phyloP scores from a whole-genome alignment of 2,113 vertebrate genomes.

The Burhinus oedicnemus region DNA sequence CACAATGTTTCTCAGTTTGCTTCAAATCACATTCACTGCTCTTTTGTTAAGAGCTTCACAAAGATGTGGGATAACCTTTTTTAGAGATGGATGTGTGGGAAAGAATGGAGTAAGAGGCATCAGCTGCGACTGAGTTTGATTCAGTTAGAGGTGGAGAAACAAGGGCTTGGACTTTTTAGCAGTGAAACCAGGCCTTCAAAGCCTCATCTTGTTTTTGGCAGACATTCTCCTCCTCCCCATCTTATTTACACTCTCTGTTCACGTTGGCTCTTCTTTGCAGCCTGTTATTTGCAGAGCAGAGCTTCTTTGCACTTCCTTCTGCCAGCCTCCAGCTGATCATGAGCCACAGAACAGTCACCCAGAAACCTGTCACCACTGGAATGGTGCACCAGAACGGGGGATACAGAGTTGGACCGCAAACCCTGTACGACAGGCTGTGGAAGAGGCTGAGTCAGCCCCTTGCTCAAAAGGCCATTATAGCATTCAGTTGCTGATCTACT shows the following conservation, averaged over 20 bases:
- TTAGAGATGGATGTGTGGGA: slow-evolving; percentile 6
- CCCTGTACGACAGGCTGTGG: slow-evolving; percentile 19
- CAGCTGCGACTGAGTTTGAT: slow-evolving; percentile 24
- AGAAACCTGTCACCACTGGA: slow-evolving; percentile 72
- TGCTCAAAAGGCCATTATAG: slow-evolving; percentile 62
- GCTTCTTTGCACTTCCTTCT: slow-evolving; percentile 65
- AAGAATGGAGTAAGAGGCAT: slow-evolving; percentile 3
- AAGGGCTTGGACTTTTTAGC: slow-evolving; percentile 41
- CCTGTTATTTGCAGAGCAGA: slow-evolving; percentile 64
- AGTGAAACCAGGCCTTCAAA: slow-evolving; percentile 48
- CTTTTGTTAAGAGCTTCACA: slow-evolving; percentile 2
- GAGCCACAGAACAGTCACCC: slow-evolving; percentile 66
- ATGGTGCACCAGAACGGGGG: slow-evolving; percentile 35
- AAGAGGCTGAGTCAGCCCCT: slow-evolving; percentile 66
- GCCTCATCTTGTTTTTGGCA: slow-evolving; percentile 62
- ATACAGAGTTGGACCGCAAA: slow-evolving; percentile 33
- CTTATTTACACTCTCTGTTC: slow-evolving; percentile 60
- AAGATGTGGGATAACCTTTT: slow-evolving; percentile 19
- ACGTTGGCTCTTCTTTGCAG: slow-evolving; percentile 45
- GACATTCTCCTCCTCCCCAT: slow-evolving; percentile 37
- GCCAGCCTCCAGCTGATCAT: slow-evolving; percentile 69
- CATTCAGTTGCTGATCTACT: slow-evolving; percentile 50
- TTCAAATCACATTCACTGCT: not conserved
- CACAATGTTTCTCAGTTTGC: not conserved
- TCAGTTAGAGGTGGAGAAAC: not conserved